Percentiles rank a stretch among this genome's conserved stretches.
Conservation (phyloP, 2,797 vertebrate species). For the Pyrrhura leucotis region DNA sequence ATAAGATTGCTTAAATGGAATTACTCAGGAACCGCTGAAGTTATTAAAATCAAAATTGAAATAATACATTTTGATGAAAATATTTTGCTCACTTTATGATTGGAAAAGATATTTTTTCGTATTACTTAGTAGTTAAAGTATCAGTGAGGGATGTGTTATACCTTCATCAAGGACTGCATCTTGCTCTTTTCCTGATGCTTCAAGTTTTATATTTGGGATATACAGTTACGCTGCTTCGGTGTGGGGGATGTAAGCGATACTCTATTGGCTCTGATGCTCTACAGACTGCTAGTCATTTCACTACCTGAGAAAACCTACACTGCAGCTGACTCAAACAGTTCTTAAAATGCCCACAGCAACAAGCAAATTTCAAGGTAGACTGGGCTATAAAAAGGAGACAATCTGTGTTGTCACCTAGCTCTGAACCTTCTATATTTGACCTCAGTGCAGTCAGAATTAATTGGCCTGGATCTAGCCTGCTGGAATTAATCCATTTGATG, state of each 20-base stretch:
- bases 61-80: background rate
- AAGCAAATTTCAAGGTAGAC: background rate
- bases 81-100: rapidly evolving
- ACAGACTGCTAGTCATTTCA: background rate
- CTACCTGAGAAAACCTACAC: background rate
- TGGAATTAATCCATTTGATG: background rate
- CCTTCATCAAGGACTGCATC: background rate
- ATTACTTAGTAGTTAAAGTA: background rate
- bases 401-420: background rate
- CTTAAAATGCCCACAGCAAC: background rate
- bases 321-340: background rate
- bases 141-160: background rate
- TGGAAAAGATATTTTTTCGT: background rate
- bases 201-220: background rate
- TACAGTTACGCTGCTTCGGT: background rate
- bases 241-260: background rate
- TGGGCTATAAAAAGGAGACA: background rate
- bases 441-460: background rate
- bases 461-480: background rate
- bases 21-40: background rate
- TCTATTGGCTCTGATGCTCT: background rate
- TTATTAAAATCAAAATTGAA: background rate
- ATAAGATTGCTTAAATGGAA: background rate
- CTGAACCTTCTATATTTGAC: background rate
- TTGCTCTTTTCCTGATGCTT: background rate